Evolutionary conservation across 2,888 invertebrate species (phyloP).

Genomic region (Ametastegia equiseti): DNA sequence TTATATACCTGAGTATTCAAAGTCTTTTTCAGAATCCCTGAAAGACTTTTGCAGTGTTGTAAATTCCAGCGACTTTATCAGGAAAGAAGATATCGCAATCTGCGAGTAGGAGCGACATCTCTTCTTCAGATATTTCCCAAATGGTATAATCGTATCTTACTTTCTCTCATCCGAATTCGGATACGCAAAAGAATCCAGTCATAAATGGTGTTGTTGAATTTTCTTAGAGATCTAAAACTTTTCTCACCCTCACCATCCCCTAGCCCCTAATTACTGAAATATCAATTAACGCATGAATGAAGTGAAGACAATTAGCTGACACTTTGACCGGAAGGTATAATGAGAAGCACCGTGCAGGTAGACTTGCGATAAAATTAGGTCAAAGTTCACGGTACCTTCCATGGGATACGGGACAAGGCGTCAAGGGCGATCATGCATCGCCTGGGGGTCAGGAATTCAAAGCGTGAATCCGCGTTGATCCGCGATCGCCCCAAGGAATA

Average conservation of each 20-base stretch:
- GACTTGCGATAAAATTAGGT: neutral
- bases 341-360: no score
- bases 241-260: neutral
- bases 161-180: no score
- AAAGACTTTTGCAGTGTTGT: no score
- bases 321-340: neutral
- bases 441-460: conserved; percentile 20
- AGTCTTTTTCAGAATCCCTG: no score
- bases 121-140: no score
- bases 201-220: no score
- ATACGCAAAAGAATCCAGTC: no score
- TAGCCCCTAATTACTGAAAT: neutral
- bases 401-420: conserved; percentile 47
- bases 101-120: no score
- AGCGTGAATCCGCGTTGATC: conserved; percentile 38
- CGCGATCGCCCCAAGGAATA: neutral
- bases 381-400: conserved; percentile 15
- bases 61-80: no score
- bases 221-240: neutral
- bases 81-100: no score
- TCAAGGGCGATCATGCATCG: conserved; percentile 27
- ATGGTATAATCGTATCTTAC: no score
- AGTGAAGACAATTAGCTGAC: neutral
- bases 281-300: neutral
- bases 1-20: no score